Percentiles rank a stretch among this genome's conserved stretches.
phyloP scores from a whole-genome alignment of 2,888 invertebrate species.

The Taphrorychus bicolor region DNA sequence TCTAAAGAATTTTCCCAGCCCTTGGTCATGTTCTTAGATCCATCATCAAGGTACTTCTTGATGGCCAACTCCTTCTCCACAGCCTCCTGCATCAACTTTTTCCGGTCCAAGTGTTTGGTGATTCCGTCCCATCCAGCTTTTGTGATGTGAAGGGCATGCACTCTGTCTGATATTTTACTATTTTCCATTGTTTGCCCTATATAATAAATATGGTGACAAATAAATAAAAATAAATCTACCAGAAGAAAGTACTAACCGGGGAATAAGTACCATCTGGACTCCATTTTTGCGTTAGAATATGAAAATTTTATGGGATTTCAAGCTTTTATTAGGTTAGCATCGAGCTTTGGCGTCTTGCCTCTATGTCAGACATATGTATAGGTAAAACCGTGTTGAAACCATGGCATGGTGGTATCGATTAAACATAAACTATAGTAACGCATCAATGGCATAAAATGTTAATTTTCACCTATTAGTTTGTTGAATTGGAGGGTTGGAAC shows the following conservation, averaged over 20 bases:
- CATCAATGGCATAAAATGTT: no score
- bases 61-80: constrained; percentile 56
- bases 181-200: constrained; percentile 49
- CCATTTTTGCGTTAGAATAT: constrained; percentile 46
- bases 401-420: no score
- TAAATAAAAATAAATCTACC: neutral
- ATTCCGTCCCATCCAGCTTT: constrained; percentile 53
- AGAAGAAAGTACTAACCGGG: constrained; percentile 44
- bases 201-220: neutral
- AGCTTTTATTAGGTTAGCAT: constrained; percentile 1
- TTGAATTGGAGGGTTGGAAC: no score
- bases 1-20: constrained; percentile 60
- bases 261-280: constrained; percentile 54
- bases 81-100: constrained; percentile 48
- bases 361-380: no score
- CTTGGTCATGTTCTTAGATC: constrained; percentile 58
- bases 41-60: constrained; percentile 56
- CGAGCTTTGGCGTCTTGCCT: neutral
- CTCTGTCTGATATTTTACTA: constrained; percentile 53
- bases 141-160: constrained; percentile 54
- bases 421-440: no score
- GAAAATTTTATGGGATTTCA: neutral
- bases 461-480: no score
- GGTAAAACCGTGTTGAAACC: no score
- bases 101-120: constrained; percentile 53